phyloP scores from a whole-genome alignment of 30 jellyfish, hydroid and myxozoan genomes.

The Aurelia coerulea region DNA sequence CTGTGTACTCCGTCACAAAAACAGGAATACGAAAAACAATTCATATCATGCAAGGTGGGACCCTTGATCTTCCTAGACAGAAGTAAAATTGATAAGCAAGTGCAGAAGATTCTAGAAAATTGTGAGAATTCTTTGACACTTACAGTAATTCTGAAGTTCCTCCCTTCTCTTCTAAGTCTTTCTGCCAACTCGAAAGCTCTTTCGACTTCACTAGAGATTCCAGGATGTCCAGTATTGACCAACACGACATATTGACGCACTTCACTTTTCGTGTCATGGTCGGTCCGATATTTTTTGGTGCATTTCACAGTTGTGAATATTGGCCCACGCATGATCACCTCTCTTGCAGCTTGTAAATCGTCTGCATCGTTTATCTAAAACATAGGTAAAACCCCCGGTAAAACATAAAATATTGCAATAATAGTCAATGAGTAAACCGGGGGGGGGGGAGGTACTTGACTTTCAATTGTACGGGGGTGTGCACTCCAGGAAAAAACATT shows the following conservation, averaged over 20 bases:
- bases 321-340: slow-evolving; percentile 61
- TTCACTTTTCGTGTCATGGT: no score
- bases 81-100: no score
- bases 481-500: no score
- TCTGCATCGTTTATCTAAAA: slow-evolving; percentile 33
- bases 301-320: slow-evolving; percentile 73
- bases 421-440: no score
- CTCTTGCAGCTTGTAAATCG: slow-evolving; percentile 71
- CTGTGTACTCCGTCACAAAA: no score
- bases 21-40: no score
- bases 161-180: slow-evolving; percentile 46
- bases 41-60: no score
- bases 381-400: background rate
- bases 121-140: background rate
- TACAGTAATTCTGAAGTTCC: slow-evolving; percentile 80
- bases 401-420: no score
- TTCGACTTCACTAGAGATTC: slow-evolving; percentile 41
- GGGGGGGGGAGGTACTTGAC: no score
- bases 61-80: no score
- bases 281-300: slow-evolving; percentile 26
- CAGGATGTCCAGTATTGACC: slow-evolving; percentile 77
- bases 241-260: slow-evolving; percentile 58
- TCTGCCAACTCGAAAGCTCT: slow-evolving; percentile 82
- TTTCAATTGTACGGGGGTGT: no score
- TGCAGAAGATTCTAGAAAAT: no score